Evolutionary conservation across 2,888 invertebrate genomes (phyloP), one percentile per base, ranked within the genome.

Genomic region (Orthonychiurus folsomi): DNA sequence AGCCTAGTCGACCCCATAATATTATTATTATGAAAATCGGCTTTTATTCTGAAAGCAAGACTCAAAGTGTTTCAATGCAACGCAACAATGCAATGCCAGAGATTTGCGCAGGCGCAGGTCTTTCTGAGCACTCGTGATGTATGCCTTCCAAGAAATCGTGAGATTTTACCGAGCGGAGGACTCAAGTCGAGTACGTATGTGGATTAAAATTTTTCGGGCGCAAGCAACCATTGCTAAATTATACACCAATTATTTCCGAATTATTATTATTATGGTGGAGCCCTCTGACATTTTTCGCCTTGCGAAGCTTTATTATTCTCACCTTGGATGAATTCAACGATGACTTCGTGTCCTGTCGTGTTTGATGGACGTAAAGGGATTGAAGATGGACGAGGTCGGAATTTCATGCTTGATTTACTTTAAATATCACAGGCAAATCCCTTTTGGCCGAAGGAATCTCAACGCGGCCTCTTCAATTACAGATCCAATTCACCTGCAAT

Each of bases 151-250:
- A 37, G 37, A 15, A 37, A 37, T 37, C 37, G 37, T 37, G 37
- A n/a, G n/a, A n/a, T n/a, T n/a, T n/a, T n/a, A n/a, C n/a, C n/a
- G n/a, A n/a, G n/a, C n/a, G n/a, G n/a, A n/a, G n/a, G n/a, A n/a
- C n/a, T n/a, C n/a, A n/a, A n/a, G n/a, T n/a, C n/a, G n/a, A 37
- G 37, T 37, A 37, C 5, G 37, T 67, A 70, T 71, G 66, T 71
- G 69, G 71, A 71, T 71, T 71, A 71, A 70, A 66, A 67, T 65
- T 69, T 67, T 69, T 67, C 67, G 68, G 69, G 66, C 70, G 72
- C 72, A 68, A 72, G 70, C 68, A 72, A 66, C 68, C 66, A 72
- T 72, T 67, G 70, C 70, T 69, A 72, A 72, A 72, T 72, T 72
- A 72, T 66, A 69, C 63, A 66, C 65, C 70, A 72, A 70, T 70